These are phyloP conservation scores for Epinotia brunnichana DNA, from an alignment of 2,888 invertebrate species.

Conservation along the genomic window DNA sequence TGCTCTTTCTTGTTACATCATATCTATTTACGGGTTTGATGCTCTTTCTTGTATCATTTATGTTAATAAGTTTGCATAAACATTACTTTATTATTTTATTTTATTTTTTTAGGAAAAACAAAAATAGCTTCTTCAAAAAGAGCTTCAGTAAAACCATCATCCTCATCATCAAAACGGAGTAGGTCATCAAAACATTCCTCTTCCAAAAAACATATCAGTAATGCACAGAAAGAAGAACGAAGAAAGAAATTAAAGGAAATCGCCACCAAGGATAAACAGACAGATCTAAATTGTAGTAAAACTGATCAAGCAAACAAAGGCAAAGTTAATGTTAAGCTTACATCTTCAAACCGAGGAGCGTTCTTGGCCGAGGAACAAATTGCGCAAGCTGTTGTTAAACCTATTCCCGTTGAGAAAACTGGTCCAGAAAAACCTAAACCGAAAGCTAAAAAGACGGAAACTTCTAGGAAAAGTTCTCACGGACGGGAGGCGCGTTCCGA, in stretches of 20 bases:
- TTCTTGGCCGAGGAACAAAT: slow-evolving; percentile 71
- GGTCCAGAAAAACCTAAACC: slow-evolving; percentile 46
- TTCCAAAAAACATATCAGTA: slow-evolving; percentile 58
- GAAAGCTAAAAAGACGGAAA: slow-evolving; percentile 33
- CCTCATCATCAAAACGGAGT: slow-evolving; percentile 51
- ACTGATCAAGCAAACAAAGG: slow-evolving; percentile 54
- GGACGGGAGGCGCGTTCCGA: background rate
- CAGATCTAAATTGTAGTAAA: slow-evolving; percentile 50
- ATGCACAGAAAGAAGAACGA: slow-evolving; percentile 74
- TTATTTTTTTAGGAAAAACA: slow-evolving; percentile 25
- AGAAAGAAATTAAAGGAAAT: slow-evolving; percentile 80
- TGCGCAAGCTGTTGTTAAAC: slow-evolving; percentile 56
- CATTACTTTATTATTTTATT: background rate
- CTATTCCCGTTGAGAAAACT: slow-evolving; percentile 57
- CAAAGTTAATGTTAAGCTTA: slow-evolving; percentile 74
- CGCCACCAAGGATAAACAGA: slow-evolving; percentile 66
- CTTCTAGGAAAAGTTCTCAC: background rate
- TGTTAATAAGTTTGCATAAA: background rate
- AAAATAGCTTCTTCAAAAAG: slow-evolving; percentile 44
- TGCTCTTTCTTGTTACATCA: too few relatives aligned
- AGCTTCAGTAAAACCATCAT: slow-evolving; percentile 53
- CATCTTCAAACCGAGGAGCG: slow-evolving; percentile 81
- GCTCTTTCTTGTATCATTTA: background rate
- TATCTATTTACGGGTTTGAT: background rate
- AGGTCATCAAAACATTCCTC: slow-evolving; percentile 56